A percentile compares a stretch with the other conserved stretches of the same genome.
Conservation (phyloP, 2,888 invertebrate genomes). For the Hecatera dysodea region DNA sequence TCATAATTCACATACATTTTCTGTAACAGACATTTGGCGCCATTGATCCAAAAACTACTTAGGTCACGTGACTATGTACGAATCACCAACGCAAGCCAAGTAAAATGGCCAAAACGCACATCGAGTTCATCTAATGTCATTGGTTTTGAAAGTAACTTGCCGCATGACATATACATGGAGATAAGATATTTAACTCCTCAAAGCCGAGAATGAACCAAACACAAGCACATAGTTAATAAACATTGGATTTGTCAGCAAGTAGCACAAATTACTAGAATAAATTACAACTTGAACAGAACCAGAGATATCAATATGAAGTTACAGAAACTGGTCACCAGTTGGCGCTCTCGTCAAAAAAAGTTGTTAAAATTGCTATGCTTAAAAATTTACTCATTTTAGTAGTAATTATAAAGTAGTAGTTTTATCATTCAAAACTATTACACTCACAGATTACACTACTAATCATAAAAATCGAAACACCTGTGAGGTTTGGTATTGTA, state of each 20-base stretch:
- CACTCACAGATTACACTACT: too few relatives aligned
- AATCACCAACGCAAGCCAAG: slow-evolving; percentile 91
- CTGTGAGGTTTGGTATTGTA: too few relatives aligned
- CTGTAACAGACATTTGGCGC: slow-evolving; percentile 90
- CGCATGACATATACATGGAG: slow-evolving; percentile 86
- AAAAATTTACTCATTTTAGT: slow-evolving; percentile 22
- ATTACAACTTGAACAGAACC: slow-evolving; percentile 86
- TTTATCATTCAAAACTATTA: too few relatives aligned
- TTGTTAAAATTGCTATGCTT: slow-evolving; percentile 46
- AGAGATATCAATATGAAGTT: slow-evolving; percentile 90
- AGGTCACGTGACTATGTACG: slow-evolving; percentile 91
- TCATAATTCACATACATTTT: slow-evolving; percentile 87
- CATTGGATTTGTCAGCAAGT: slow-evolving; percentile 81
- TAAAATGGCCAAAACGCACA: slow-evolving; percentile 91
- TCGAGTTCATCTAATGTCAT: slow-evolving; percentile 90
- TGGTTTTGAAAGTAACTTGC: slow-evolving; percentile 87
- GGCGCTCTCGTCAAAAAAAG: slow-evolving; percentile 76
- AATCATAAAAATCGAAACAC: too few relatives aligned
- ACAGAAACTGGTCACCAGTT: slow-evolving; percentile 82
- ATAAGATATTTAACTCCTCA: slow-evolving; percentile 78
- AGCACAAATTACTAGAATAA: slow-evolving; percentile 86
- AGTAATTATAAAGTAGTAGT: background rate
- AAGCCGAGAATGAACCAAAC: slow-evolving; percentile 76
- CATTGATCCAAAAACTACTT: slow-evolving; percentile 90
- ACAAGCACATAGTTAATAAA: slow-evolving; percentile 85